Evolutionary conservation across 2,888 invertebrate species (phyloP), one percentile per base, ranked within the genome.

Genomic region (Amiota minor): DNA sequence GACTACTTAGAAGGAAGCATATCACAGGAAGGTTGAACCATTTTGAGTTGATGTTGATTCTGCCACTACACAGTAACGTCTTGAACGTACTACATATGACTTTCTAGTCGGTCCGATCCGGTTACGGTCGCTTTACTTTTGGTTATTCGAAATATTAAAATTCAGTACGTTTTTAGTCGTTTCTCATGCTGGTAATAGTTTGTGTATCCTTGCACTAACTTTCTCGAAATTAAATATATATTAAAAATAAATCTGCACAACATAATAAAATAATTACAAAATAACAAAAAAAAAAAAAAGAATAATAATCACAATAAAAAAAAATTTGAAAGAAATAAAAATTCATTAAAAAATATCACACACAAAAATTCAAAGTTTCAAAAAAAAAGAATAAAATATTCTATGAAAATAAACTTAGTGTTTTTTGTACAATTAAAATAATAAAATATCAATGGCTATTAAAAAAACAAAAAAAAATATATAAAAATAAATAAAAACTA

Each of bases 81-180:
- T 83, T 86, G 77, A 81, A 78, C 85, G 82, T 85, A 79, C 74
- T 75, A 76, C 76, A 78, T 78, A 77, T 8, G 35, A 35, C 35
- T 35, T 35, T 35, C 35, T 35, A 35, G 35, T 35, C 35, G 6
- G 35, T 35, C 35, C 35, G 35, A 35, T 35, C 35, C 35, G 72
- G 78, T 77, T 76, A 78, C 77, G 76, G 75, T 2, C 49, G 50
- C 59, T 50, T 68, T 53, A 68, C 67, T 53, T 68, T 68, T 68
- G 47, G 35, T 35, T 68, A 16, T 68, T 68, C 77, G 78, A 78
- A 81, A 81, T 81, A 79, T 84, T 35, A 35, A 79, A 81, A 83
- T 87, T 86, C 85, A 86, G 86, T 86, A 80, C 86, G 86, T 86
- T 86, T 81, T 81, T 81, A 86, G 87, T 87, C 87, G 82, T 35